A percentile compares a stretch with the other conserved stretches of the same genome.
phyloP scores from a whole-genome alignment of 1,140 invertebrate species.

The Zaprionus capensis region DNA sequence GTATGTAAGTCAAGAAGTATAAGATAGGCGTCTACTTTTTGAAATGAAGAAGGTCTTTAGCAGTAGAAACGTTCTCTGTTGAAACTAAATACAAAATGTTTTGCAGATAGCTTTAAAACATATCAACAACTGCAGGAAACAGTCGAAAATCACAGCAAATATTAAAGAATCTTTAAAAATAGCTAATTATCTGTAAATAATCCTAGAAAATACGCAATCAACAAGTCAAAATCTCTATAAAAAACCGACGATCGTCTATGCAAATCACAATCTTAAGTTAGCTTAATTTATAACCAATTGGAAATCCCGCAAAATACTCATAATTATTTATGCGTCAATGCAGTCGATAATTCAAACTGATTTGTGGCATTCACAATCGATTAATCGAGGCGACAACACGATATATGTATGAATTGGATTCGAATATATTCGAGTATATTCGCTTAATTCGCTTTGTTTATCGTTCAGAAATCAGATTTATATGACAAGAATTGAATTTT shows the following conservation, averaged over 20 bases:
- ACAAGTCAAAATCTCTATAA: not conserved
- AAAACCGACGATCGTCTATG: not conserved
- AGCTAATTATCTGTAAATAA: not conserved
- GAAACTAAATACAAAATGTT: not conserved
- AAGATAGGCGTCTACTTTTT: not conserved
- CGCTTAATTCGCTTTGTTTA: conserved; percentile 2
- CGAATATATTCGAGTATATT: not conserved
- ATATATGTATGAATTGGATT: not conserved
- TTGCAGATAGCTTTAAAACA: not conserved
- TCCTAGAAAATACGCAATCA: not conserved
- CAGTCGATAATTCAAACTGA: conserved; percentile 9
- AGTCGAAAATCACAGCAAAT: too few relatives aligned
- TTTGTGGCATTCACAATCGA: conserved; percentile 9
- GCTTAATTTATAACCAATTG: not conserved
- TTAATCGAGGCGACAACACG: not conserved
- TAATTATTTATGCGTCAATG: not conserved
- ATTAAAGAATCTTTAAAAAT: too few relatives aligned
- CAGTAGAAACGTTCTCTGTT: not conserved
- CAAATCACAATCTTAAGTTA: not conserved
- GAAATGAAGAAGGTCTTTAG: not conserved
- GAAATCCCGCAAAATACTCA: not conserved
- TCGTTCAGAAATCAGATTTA: conserved; percentile 36
- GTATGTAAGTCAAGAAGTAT: too few relatives aligned
- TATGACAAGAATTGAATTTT: conserved; percentile 3
- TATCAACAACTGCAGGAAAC: not conserved